phyloP scores from a whole-genome alignment of 2,888 invertebrate genomes.

The Exocentrus adspersus region DNA sequence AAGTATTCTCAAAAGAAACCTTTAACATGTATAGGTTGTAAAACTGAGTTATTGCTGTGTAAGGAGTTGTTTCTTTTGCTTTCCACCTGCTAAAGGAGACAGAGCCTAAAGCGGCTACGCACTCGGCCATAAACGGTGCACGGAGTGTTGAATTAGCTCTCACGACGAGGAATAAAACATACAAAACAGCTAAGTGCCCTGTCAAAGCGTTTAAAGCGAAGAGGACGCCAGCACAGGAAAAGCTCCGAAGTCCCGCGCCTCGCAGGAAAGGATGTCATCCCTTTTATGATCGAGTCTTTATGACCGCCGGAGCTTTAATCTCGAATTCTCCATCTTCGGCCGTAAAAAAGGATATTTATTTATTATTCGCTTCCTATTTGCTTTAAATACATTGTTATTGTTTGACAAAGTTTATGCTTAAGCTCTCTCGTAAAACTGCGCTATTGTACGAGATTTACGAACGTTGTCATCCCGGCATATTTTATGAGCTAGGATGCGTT shows the following conservation, averaged over 20 bases:
- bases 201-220: constrained; percentile 15
- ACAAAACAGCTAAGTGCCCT: constrained; percentile 20
- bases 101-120: constrained; percentile 9
- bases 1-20: too few species aligned
- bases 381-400: constrained; percentile 4
- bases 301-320: background rate
- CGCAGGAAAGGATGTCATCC: background rate
- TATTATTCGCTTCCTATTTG: background rate
- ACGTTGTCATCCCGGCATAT: background rate
- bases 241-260: background rate
- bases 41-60: too few species aligned
- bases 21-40: too few species aligned
- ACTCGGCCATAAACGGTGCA: constrained; percentile 13
- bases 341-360: constrained; percentile 10
- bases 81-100: background rate
- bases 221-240: background rate
- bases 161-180: constrained; percentile 23
- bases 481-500: background rate
- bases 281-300: constrained; percentile 11
- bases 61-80: background rate
- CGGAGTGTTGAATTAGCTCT: constrained; percentile 21
- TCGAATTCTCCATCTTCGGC: background rate
- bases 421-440: background rate
- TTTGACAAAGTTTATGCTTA: constrained; percentile 6
- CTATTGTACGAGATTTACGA: background rate